Evolutionary conservation across 2,113 vertebrate species (phyloP), one percentile per base, ranked within the genome.

Genomic region (Pica pica): DNA sequence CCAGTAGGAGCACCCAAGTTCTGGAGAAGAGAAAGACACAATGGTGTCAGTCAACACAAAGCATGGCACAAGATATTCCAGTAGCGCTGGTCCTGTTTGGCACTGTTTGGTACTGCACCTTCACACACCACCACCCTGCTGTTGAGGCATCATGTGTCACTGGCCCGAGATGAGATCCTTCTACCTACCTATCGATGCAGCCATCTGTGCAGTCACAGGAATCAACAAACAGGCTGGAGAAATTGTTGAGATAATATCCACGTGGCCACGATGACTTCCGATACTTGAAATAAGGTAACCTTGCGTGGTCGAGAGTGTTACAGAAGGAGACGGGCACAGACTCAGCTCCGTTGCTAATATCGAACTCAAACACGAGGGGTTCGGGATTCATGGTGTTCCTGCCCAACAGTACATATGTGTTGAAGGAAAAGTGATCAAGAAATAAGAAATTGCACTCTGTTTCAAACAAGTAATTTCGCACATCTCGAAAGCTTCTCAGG

Each of bases 361-460:
- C 99, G 27, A 94, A 69, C 76, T 98, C 98, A 79, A 95, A 98
- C 90, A 98, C 94, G 2, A 98, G 74, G 33, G 96, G 96, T 44
- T 98, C 59, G 1, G 94, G 85, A 22, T 88, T 37, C 90, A 91
- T 10, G 8, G 64, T 60, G 50, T 94, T 93, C 57, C 97, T 97
- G 87, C 98, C 98, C 91, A 99, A 84, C 61, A 96, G 97, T 6
- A 99, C 98, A 0, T 97, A 97, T 0, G 98, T 98, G 96, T 98
- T 99, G 94, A 99, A 99, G 93, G 98, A 99, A 96, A 99, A 99
- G 91, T 99, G 97, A 89, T 99, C 98, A 56, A 98, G 96, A 97
- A 98, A 98, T 82, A 99, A 97, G 93, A 98, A 94, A 80, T 96
- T 97, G 95, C 98, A 98, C 70, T 98, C 90, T 2, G 99, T 98